phyloP scores from a whole-genome alignment of 2,888 invertebrate species.

The Antitype chi region DNA sequence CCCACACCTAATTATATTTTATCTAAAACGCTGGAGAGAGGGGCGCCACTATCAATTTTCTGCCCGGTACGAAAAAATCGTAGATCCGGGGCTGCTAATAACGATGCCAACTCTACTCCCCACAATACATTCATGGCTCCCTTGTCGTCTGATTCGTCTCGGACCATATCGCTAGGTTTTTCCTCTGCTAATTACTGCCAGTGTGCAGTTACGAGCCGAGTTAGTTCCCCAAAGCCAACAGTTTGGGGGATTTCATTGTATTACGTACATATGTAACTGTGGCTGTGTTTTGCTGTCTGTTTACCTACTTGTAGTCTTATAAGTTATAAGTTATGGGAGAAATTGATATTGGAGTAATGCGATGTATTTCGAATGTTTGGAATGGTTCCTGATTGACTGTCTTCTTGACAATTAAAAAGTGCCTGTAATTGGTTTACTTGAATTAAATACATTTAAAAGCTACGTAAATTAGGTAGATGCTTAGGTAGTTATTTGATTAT shows the following conservation, averaged over 20 bases:
- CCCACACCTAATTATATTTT: too few relatives aligned
- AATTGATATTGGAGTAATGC: background rate
- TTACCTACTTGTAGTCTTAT: constrained; percentile 18
- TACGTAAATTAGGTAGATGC: background rate
- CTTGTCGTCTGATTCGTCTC: constrained; percentile 77
- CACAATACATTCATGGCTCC: constrained; percentile 37
- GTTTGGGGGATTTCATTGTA: constrained; percentile 69
- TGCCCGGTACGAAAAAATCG: too few relatives aligned
- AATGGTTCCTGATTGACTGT: background rate
- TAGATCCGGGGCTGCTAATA: too few relatives aligned
- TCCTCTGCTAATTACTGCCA: constrained; percentile 81
- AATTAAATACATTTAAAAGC: background rate
- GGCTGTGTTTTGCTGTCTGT: constrained; percentile 30
- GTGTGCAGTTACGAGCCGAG: constrained; percentile 71
- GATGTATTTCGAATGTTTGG: too few relatives aligned
- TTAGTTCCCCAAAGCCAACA: constrained; percentile 69
- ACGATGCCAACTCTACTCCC: constrained; percentile 14
- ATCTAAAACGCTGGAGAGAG: too few relatives aligned
- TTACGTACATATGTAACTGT: constrained; percentile 41
- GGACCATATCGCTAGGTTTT: constrained; percentile 84
- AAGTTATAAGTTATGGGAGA: constrained; percentile 3
- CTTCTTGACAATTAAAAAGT: background rate
- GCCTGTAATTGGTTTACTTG: background rate
- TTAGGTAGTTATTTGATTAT: background rate
- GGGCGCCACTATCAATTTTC: too few relatives aligned